Percentiles rank a stretch among this genome's conserved stretches.
These are phyloP conservation scores for Hetaerina americana DNA, from an alignment of 1,140 invertebrate species.

Conservation along the genomic window DNA sequence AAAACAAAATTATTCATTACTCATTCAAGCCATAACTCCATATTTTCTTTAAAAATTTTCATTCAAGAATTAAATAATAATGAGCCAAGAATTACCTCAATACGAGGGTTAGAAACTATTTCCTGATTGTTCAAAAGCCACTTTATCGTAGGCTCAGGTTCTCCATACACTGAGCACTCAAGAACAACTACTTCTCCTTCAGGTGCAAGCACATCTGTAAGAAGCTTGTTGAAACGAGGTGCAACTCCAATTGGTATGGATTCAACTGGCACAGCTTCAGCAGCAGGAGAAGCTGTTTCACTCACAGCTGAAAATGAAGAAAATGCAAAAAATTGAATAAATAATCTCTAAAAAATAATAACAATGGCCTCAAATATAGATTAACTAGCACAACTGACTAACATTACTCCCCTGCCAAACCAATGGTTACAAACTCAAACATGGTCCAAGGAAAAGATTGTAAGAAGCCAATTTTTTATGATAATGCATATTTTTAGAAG, in stretches of 20 bases:
- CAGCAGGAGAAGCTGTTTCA: not conserved
- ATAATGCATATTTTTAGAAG: too few species aligned
- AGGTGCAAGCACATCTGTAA: conserved; percentile 49
- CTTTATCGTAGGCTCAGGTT: conserved; percentile 50
- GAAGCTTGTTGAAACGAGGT: conserved; percentile 55
- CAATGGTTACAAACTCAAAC: too few species aligned
- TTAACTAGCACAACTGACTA: too few species aligned
- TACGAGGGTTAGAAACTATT: conserved; percentile 36
- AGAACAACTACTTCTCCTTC: conserved; percentile 57
- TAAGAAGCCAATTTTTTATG: too few species aligned
- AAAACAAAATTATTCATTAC: not conserved
- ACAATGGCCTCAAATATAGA: too few species aligned
- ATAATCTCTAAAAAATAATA: too few species aligned
- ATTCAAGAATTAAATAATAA: not conserved
- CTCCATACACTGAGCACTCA: conserved; percentile 54
- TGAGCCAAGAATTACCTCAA: conserved; percentile 26
- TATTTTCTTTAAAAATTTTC: not conserved
- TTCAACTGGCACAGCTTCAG: conserved; percentile 19
- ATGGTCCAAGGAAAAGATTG: too few species aligned
- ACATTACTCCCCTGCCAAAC: too few species aligned
- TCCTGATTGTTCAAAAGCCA: conserved; percentile 62
- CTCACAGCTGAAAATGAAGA: not conserved
- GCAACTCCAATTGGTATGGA: conserved; percentile 27
- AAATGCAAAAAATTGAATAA: too few species aligned
- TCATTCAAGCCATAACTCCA: not conserved